These are phyloP conservation scores for Perca schrenkii DNA, from an alignment of 2,113 vertebrate species.

Conservation along the genomic window DNA sequence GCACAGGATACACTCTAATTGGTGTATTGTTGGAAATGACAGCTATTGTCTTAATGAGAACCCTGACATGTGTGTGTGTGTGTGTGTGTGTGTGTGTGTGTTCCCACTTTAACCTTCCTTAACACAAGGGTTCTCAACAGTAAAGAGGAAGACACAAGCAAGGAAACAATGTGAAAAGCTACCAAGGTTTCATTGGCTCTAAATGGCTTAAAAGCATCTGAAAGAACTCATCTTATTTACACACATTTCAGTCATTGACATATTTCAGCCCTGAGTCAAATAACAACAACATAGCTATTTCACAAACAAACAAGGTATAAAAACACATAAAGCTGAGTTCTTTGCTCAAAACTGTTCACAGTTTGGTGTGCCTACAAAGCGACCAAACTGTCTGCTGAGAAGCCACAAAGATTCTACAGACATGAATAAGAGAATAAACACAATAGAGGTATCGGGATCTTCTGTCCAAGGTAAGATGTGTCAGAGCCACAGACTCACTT, in stretches of 20 bases:
- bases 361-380: not conserved
- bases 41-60: slow-evolving; percentile 58
- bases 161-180: not conserved
- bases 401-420: slow-evolving; percentile 28
- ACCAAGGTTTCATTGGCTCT: not conserved
- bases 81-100: slow-evolving; percentile 25
- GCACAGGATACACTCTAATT: slow-evolving; percentile 58
- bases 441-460: not conserved
- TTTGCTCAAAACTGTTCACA: not conserved
- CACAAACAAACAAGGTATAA: not conserved
- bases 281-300: not conserved
- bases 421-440: slow-evolving; percentile 11
- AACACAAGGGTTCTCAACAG: not conserved
- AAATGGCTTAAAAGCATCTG: not conserved
- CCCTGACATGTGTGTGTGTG: slow-evolving; percentile 12
- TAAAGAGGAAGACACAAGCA: slow-evolving; percentile 1
- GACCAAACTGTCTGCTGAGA: not conserved
- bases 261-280: slow-evolving; percentile 22
- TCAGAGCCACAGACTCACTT: not conserved
- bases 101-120: slow-evolving; percentile 24
- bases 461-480: slow-evolving; percentile 6
- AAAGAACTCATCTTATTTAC: slow-evolving; percentile 4
- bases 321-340: not conserved
- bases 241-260: not conserved
- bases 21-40: slow-evolving; percentile 48